phyloP scores from a whole-genome alignment of 2,888 invertebrate genomes.

The Meganola albula region DNA sequence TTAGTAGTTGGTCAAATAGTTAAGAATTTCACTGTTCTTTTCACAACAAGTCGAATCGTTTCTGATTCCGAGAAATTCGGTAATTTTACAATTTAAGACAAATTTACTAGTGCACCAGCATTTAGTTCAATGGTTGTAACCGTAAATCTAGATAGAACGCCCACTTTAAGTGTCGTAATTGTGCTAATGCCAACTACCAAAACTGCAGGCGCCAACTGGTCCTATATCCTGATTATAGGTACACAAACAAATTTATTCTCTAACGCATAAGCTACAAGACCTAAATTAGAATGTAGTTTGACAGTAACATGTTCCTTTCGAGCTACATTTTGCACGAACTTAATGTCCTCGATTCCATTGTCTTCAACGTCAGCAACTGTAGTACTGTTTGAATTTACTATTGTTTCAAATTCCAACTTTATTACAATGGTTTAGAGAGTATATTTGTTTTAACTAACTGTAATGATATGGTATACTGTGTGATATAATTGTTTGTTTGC shows the following conservation, averaged over 20 bases:
- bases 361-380: conserved; percentile 33
- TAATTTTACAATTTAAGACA: conserved; percentile 29
- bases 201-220: conserved; percentile 39
- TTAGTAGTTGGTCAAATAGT: too few species aligned
- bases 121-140: conserved; percentile 33
- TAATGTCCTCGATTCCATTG: conserved; percentile 53
- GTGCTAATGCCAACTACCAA: conserved; percentile 35
- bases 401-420: conserved; percentile 34
- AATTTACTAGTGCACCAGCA: conserved; percentile 29
- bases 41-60: too few species aligned
- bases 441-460: conserved; percentile 11
- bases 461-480: conserved; percentile 22
- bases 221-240: conserved; percentile 36
- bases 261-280: conserved; percentile 17
- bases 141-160: conserved; percentile 41
- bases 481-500: conserved; percentile 60
- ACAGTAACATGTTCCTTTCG: conserved; percentile 26
- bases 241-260: conserved; percentile 21
- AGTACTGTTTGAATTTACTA: conserved; percentile 9
- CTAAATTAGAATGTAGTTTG: conserved; percentile 14
- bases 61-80: conserved; percentile 10
- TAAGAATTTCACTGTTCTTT: too few species aligned
- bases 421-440: conserved; percentile 21
- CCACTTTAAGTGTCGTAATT: conserved; percentile 43
- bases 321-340: conserved; percentile 30